These are phyloP conservation scores for Aplocera efformata DNA, from an alignment of 2,888 invertebrate species.

Conservation along the genomic window DNA sequence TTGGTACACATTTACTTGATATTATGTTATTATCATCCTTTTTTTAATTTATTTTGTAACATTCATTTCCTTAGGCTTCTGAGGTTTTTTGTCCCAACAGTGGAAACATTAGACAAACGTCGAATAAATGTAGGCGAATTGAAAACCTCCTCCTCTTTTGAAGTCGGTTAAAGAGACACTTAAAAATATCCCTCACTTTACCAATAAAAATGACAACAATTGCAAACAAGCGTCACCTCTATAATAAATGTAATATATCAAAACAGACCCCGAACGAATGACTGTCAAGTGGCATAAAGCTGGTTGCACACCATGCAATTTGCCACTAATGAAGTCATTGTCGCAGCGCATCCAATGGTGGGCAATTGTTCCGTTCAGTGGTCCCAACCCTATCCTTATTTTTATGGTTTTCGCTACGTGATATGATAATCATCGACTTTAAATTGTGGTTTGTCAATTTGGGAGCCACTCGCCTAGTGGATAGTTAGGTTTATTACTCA, in stretches of 20 bases:
- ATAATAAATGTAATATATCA: slow-evolving; percentile 7
- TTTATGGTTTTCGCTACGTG: slow-evolving; percentile 50
- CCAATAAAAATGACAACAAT: slow-evolving; percentile 11
- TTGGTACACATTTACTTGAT: too few relatives aligned
- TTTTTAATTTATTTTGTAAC: too few relatives aligned
- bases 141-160: too few relatives aligned
- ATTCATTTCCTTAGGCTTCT: too few relatives aligned
- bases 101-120: too few relatives aligned
- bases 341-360: slow-evolving; percentile 39
- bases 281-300: slow-evolving; percentile 18
- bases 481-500: slow-evolving; percentile 40
- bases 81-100: too few relatives aligned
- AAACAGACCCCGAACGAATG: slow-evolving; percentile 3
- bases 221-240: slow-evolving; percentile 4
- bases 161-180: too few relatives aligned
- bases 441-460: slow-evolving; percentile 63
- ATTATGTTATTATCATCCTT: too few relatives aligned
- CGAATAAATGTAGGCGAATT: too few relatives aligned
- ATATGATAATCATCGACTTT: slow-evolving; percentile 54
- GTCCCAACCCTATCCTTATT: slow-evolving; percentile 50
- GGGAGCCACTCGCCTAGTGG: slow-evolving; percentile 30
- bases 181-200: background rate
- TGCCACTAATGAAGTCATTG: slow-evolving; percentile 61
- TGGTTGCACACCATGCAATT: slow-evolving; percentile 22
- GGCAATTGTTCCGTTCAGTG: slow-evolving; percentile 60